Evolutionary conservation across 2,888 invertebrate genomes (phyloP).

Genomic region (Caenorhabditis sp.): DNA sequence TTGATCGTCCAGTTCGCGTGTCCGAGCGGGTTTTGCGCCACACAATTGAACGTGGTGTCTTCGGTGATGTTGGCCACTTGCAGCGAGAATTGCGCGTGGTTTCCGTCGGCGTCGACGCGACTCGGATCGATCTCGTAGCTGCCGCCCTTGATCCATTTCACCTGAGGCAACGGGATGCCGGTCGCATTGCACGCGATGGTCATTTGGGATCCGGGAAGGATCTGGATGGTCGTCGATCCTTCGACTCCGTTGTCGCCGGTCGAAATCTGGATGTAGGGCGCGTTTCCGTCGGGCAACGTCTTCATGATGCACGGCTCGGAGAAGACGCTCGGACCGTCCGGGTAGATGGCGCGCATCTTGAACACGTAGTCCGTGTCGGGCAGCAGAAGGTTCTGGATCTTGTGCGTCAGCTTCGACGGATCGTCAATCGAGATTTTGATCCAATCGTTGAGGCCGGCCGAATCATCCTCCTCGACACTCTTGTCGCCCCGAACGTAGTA

Average conservation of each 20-base stretch:
- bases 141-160: slow-evolving; percentile 78
- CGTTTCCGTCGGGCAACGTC: slow-evolving; percentile 78
- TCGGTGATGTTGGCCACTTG: slow-evolving; percentile 77
- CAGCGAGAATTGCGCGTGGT: slow-evolving; percentile 73
- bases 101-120: slow-evolving; percentile 70
- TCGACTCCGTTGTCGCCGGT: slow-evolving; percentile 76
- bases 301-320: slow-evolving; percentile 79
- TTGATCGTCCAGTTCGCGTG: slow-evolving; percentile 78
- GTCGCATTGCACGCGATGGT: slow-evolving; percentile 77
- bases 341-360: slow-evolving; percentile 78
- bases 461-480: slow-evolving; percentile 76
- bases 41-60: slow-evolving; percentile 76
- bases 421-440: slow-evolving; percentile 71
- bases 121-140: slow-evolving; percentile 77
- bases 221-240: slow-evolving; percentile 72
- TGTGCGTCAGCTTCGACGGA: slow-evolving; percentile 66
- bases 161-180: slow-evolving; percentile 75
- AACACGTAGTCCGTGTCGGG: slow-evolving; percentile 78
- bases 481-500: slow-evolving; percentile 77
- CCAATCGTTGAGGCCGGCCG: slow-evolving; percentile 70
- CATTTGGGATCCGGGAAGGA: slow-evolving; percentile 77
- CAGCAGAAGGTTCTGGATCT: slow-evolving; percentile 70
- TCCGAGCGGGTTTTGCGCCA: slow-evolving; percentile 77
- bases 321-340: slow-evolving; percentile 78
- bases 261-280: slow-evolving; percentile 76